Evolutionary conservation across 2,888 invertebrate genomes (phyloP).

Genomic region (Tillus elongatus): DNA sequence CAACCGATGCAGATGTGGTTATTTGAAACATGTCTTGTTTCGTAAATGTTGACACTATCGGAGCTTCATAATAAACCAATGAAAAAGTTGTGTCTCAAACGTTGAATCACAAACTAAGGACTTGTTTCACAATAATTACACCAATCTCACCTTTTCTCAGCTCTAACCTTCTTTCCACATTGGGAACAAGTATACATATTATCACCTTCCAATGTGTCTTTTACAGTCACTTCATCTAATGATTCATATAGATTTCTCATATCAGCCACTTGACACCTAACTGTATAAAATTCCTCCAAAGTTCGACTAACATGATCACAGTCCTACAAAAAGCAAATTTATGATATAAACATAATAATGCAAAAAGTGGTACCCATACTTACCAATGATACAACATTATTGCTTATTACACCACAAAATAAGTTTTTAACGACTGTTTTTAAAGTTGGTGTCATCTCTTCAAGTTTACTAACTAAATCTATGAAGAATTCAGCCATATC

Average conservation of each 20-base stretch:
- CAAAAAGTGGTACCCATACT: slow-evolving; percentile 30
- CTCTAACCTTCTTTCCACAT: slow-evolving; percentile 89
- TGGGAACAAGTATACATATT: slow-evolving; percentile 97
- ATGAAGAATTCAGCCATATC: slow-evolving; percentile 99
- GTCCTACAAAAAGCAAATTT: slow-evolving; percentile 49
- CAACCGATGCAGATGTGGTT: too few relatives aligned
- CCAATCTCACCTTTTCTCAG: slow-evolving; percentile 67
- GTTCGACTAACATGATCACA: slow-evolving; percentile 92
- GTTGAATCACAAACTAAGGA: too few relatives aligned
- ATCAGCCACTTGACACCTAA: slow-evolving; percentile 92
- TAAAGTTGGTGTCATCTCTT: slow-evolving; percentile 88
- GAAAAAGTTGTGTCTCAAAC: too few relatives aligned
- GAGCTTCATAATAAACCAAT: too few relatives aligned
- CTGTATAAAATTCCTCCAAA: slow-evolving; percentile 92
- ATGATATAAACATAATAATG: background rate
- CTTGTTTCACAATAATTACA: background rate
- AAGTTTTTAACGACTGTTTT: slow-evolving; percentile 82
- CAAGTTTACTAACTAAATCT: slow-evolving; percentile 88
- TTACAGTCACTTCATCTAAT: slow-evolving; percentile 92
- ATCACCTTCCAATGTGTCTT: slow-evolving; percentile 92
- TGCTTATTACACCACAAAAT: slow-evolving; percentile 89
- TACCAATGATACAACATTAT: slow-evolving; percentile 88
- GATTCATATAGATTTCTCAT: slow-evolving; percentile 94
- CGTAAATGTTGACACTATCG: too few relatives aligned
- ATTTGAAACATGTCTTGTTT: too few relatives aligned